Conservation (phyloP, 2,797 vertebrate genomes). For the Linurgus olivaceus region DNA sequence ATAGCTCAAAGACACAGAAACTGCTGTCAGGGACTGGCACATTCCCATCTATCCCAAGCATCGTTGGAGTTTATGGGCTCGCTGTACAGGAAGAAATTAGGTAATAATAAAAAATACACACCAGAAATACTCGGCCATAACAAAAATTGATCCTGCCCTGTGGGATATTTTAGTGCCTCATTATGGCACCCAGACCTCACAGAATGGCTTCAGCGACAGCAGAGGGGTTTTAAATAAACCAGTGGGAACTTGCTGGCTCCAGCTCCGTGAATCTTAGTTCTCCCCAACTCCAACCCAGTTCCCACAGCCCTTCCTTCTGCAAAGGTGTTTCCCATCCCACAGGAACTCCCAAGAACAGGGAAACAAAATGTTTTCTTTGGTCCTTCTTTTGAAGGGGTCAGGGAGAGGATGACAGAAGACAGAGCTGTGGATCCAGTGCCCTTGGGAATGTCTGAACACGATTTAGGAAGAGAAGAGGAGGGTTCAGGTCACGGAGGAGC, state of each 20-base stretch:
- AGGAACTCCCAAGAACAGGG: not conserved
- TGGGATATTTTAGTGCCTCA: not conserved
- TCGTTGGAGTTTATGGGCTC: not conserved
- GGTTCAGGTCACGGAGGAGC: not conserved
- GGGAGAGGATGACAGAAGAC: not conserved
- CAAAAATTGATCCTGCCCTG: not conserved
- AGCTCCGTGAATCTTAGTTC: not conserved
- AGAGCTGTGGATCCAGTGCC: not conserved
- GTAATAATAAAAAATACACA: not conserved
- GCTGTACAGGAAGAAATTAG: not conserved
- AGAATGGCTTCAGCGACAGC: not conserved
- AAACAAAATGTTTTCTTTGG: conserved; percentile 4
- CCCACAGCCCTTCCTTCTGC: not conserved
- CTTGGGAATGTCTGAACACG: not conserved
- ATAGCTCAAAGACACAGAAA: not conserved
- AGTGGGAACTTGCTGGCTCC: not conserved
- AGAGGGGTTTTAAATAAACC: not conserved
- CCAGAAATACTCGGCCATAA: not conserved
- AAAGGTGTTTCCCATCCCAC: conserved; percentile 39
- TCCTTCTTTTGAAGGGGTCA: not conserved
- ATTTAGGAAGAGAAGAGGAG: not conserved
- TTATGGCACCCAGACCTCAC: not conserved
- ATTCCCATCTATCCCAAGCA: not conserved
- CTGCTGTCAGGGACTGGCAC: not conserved
- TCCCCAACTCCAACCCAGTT: not conserved